Conservation (phyloP, 2,888 invertebrate species). For the Amorpha juglandis region DNA sequence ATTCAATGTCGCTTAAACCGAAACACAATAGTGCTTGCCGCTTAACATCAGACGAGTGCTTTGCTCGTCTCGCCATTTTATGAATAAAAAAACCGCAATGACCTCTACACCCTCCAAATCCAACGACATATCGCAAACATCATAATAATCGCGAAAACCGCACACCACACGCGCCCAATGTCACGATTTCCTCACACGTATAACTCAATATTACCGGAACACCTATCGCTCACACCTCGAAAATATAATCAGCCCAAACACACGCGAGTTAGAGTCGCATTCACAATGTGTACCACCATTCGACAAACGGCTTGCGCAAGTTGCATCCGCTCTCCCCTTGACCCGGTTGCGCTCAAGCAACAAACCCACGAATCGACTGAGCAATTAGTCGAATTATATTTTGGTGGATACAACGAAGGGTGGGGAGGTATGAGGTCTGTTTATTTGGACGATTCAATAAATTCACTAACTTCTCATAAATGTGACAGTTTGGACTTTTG, state of each 20-base stretch:
- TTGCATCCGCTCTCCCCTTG: constrained; percentile 56
- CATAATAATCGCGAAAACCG: constrained; percentile 4
- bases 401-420: constrained; percentile 31
- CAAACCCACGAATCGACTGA: constrained; percentile 54
- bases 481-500: too few species aligned
- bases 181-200: constrained; percentile 12
- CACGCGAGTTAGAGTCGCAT: neutral
- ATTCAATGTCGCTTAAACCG: too few species aligned
- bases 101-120: neutral
- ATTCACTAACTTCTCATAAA: too few species aligned
- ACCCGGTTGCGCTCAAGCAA: constrained; percentile 59
- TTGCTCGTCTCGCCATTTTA: too few species aligned
- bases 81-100: too few species aligned
- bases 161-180: constrained; percentile 1
- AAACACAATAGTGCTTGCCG: too few species aligned
- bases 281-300: neutral
- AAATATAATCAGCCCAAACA: neutral
- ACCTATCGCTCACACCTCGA: neutral
- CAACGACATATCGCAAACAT: neutral
- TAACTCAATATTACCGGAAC: constrained; percentile 11
- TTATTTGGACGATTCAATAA: too few species aligned
- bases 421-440: neutral
- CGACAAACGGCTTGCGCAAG: constrained; percentile 53
- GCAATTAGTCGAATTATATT: constrained; percentile 47
- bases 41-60: too few species aligned